Conservation (phyloP, 2,888 invertebrate species). For the Branchellion lobata region DNA sequence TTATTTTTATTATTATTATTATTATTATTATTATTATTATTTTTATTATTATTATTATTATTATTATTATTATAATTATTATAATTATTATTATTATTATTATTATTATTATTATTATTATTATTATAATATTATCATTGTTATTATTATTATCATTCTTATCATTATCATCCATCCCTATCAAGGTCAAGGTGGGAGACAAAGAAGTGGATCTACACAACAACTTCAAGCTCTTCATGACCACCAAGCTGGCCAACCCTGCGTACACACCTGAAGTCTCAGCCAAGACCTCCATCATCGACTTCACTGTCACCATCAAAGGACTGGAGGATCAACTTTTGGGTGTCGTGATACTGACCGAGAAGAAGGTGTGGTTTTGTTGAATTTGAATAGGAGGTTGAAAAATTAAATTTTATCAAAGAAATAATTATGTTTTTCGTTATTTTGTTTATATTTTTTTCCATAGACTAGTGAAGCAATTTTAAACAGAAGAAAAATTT, state of each 20-base stretch:
- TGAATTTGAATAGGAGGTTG: background rate
- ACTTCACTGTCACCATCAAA: slow-evolving; percentile 64
- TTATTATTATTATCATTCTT: too few relatives aligned
- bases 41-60: slow-evolving; percentile 14
- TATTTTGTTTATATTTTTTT: too few relatives aligned
- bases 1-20: too few relatives aligned
- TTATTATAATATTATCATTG: background rate
- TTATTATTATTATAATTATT: slow-evolving; percentile 21
- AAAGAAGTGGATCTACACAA: slow-evolving; percentile 63
- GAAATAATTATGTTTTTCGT: too few relatives aligned
- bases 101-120: background rate
- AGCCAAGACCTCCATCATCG: slow-evolving; percentile 62
- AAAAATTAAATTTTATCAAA: too few relatives aligned
- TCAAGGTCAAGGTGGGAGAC: slow-evolving; percentile 63
- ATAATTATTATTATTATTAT: slow-evolving; percentile 49
- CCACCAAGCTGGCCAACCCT: slow-evolving; percentile 63
- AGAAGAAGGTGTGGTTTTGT: slow-evolving; percentile 60
- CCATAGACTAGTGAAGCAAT: too few relatives aligned
- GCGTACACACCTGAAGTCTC: slow-evolving; percentile 62
- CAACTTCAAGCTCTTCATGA: slow-evolving; percentile 61
- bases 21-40: background rate
- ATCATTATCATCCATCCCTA: too few relatives aligned
- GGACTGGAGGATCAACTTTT: slow-evolving; percentile 64
- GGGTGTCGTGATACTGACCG: slow-evolving; percentile 62
- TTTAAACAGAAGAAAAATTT: too few relatives aligned